Evolutionary conservation across 1,140 invertebrate genomes (phyloP).

Genomic region (Lepidurus apus): DNA sequence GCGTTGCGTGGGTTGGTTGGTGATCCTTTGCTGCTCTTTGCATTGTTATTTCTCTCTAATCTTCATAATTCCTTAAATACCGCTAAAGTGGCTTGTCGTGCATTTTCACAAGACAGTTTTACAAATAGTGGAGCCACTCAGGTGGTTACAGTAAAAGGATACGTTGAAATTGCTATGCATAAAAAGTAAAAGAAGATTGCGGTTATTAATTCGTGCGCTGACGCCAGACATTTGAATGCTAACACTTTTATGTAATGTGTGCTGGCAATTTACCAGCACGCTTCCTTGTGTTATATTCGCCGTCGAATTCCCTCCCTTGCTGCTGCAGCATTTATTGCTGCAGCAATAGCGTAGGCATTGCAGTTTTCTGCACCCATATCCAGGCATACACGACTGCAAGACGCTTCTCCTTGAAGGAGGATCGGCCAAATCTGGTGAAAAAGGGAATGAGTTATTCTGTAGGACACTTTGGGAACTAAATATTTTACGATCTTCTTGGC

Average conservation of each 20-base stretch:
- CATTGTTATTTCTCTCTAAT: too few species aligned
- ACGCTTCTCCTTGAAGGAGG: background rate
- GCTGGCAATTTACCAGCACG: background rate
- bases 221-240: constrained; percentile 2
- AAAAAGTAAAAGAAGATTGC: background rate
- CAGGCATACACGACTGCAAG: background rate
- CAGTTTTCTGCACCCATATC: background rate
- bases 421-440: background rate
- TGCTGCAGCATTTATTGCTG: constrained; percentile 19
- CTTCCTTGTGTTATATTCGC: background rate
- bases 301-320: background rate
- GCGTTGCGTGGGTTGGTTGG: too few species aligned
- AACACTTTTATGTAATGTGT: background rate
- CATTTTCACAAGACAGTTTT: too few species aligned
- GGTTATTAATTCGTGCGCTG: background rate
- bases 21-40: too few species aligned
- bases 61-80: too few species aligned
- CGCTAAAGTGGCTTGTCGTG: too few species aligned
- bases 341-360: constrained; percentile 11
- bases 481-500: background rate
- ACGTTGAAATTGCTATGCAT: background rate
- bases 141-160: background rate
- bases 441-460: constrained; percentile 7
- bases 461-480: background rate
- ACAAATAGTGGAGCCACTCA: background rate